phyloP scores from a whole-genome alignment of 2,888 invertebrate genomes.

The Branchellion lobata region DNA sequence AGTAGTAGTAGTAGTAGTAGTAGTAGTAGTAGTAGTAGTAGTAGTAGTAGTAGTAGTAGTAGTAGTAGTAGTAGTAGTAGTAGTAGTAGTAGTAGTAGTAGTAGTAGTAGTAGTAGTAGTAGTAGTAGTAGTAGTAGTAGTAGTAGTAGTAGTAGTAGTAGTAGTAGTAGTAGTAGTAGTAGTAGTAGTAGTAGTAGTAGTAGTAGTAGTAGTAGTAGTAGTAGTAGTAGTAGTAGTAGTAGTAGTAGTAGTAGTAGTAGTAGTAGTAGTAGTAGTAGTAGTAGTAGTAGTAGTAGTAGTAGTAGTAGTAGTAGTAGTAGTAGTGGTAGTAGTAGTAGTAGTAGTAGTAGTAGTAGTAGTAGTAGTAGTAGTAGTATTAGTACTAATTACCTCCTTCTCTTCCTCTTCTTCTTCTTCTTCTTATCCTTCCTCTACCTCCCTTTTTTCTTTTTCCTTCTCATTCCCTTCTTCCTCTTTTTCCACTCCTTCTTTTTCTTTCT shows the following conservation, averaged over 20 bases:
- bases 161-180: constrained; percentile 32
- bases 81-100: constrained; percentile 40
- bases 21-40: not conserved
- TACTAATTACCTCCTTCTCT: constrained; percentile 38
- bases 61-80: constrained; percentile 41
- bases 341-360: constrained; percentile 46
- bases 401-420: too few species aligned
- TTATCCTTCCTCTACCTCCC: too few species aligned
- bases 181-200: constrained; percentile 43
- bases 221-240: constrained; percentile 44
- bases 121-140: constrained; percentile 34
- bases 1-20: not conserved
- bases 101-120: constrained; percentile 32
- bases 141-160: constrained; percentile 36
- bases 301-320: constrained; percentile 43
- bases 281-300: constrained; percentile 29
- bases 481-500: too few species aligned
- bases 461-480: too few species aligned
- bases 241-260: constrained; percentile 33
- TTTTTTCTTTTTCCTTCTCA: too few species aligned
- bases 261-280: constrained; percentile 24
- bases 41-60: constrained; percentile 37
- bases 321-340: constrained; percentile 45
- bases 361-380: constrained; percentile 46
- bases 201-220: constrained; percentile 45